Evolutionary conservation across 2,888 invertebrate species (phyloP).

Genomic region (Scrobipalpa costella): DNA sequence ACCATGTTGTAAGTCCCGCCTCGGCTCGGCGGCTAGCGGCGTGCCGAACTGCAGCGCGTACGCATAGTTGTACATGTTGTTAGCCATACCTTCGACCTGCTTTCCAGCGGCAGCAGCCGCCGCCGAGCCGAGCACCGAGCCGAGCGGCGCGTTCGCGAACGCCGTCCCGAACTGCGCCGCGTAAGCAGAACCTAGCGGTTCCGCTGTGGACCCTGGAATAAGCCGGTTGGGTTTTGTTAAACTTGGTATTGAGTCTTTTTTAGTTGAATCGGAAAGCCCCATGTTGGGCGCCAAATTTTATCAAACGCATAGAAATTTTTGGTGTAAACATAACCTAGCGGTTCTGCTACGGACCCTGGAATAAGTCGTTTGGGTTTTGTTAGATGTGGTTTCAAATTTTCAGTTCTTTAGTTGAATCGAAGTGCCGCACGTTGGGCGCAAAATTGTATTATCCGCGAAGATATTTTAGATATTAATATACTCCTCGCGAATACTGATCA

Average conservation of each 20-base stretch:
- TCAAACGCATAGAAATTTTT: neutral
- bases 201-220: conserved; percentile 80
- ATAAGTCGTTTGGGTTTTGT: no score
- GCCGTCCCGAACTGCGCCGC: conserved; percentile 84
- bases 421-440: no score
- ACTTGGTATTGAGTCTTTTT: no score
- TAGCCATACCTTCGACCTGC: conserved; percentile 90
- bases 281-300: conserved; percentile 19
- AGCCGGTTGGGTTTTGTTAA: no score
- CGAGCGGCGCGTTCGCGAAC: conserved; percentile 83
- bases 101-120: conserved; percentile 92
- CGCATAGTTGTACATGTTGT: conserved; percentile 17
- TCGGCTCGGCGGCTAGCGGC: conserved; percentile 12
- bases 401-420: no score
- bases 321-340: neutral
- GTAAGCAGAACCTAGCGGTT: conserved; percentile 82
- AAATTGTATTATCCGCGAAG: no score
- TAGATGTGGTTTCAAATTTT: no score
- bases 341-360: no score
- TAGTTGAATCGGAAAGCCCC: neutral
- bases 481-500: no score
- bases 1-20: conserved; percentile 14
- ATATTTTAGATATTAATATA: no score
- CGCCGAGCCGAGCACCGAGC: conserved; percentile 85
- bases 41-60: conserved; percentile 3